A percentile compares a stretch with the other conserved stretches of the same genome.
Conservation (phyloP, 1,140 invertebrate genomes). For the Drosophila nebulosa region DNA sequence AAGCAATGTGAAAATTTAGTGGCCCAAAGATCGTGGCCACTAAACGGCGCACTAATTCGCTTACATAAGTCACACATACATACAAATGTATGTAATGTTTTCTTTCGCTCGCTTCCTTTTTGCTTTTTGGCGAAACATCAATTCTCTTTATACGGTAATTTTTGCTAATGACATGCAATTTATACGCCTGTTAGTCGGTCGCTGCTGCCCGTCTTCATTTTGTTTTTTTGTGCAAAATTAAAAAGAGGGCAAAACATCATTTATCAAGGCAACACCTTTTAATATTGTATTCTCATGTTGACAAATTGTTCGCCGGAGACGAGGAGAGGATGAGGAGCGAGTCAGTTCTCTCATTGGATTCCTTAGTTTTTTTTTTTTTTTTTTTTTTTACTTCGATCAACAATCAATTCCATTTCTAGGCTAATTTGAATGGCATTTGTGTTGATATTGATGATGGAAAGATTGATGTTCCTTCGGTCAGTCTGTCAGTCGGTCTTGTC, state of each 20-base stretch:
- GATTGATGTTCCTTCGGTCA: constrained; percentile 38
- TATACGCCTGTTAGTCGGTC: constrained; percentile 38
- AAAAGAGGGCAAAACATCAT: constrained; percentile 34
- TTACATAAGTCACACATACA: not conserved
- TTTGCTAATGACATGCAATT: constrained; percentile 50
- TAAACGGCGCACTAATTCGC: too few relatives aligned
- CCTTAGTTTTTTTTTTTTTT: not conserved
- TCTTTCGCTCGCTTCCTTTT: not conserved
- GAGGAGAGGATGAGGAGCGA: not conserved
- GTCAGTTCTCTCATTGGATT: not conserved
- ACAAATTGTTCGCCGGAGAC: constrained; percentile 40
- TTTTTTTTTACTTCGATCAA: not conserved
- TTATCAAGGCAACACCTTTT: constrained; percentile 47
- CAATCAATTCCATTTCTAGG: not conserved
- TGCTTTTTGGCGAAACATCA: not conserved
- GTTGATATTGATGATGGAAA: constrained; percentile 27
- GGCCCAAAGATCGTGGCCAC: not conserved
- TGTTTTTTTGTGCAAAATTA: constrained; percentile 38
- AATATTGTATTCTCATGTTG: not conserved
- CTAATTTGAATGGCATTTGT: constrained; percentile 41
- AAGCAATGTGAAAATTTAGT: not conserved
- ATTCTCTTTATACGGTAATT: constrained; percentile 11
- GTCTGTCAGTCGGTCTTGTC: not conserved
- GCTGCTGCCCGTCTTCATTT: not conserved
- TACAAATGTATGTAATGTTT: not conserved